Conservation (phyloP, 2,113 vertebrate species). For the Podocnemis expansa region DNA sequence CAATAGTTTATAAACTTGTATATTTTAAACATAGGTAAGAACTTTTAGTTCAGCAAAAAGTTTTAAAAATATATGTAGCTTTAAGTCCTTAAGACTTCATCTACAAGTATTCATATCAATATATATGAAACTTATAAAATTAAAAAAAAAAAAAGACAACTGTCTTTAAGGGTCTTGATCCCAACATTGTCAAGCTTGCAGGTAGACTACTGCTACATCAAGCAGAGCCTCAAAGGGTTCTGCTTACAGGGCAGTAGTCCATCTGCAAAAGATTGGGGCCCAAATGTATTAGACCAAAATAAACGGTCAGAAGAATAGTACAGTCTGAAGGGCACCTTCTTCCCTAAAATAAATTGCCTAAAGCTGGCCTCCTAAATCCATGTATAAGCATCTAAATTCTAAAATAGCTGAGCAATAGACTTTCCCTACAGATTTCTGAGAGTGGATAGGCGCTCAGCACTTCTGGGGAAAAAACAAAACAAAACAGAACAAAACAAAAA, state of each 20-base stretch:
- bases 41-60: not conserved
- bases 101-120: not conserved
- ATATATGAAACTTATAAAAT: not conserved
- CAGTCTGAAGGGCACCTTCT: not conserved
- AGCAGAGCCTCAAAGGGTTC: not conserved
- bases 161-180: not conserved
- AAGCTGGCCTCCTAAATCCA: not conserved
- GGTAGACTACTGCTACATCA: rapidly evolving
- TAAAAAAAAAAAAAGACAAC: no score
- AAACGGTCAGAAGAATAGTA: not conserved
- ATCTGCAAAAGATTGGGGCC: not conserved
- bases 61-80: not conserved
- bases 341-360: not conserved
- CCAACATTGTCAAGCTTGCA: not conserved
- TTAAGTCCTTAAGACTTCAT: not conserved
- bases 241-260: not conserved
- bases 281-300: not conserved
- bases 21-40: not conserved
- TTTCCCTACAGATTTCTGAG: not conserved
- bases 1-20: not conserved
- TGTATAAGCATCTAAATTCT: not conserved
- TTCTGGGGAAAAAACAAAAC: no score
- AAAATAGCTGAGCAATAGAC: not conserved
- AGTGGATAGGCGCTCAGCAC: not conserved
- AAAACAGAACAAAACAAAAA: no score